Base-by-base conservation (phyloP, 2,797 vertebrate species). In the Poeciliopsis infans region DNA sequence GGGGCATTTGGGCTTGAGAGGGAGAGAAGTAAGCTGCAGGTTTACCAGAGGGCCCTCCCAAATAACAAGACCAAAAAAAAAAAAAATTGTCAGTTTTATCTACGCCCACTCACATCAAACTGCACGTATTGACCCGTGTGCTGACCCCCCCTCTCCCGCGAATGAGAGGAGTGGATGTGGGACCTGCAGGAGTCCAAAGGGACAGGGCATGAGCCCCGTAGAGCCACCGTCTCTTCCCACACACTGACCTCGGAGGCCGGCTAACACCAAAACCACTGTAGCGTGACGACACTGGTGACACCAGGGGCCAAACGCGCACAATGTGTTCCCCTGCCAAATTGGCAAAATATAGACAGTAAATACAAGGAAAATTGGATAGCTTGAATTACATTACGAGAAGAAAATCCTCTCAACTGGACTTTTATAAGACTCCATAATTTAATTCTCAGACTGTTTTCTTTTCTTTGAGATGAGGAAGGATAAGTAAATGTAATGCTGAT, bases 301-400 rank as follows among this genome's bases (percentile, higher is more conserved):
- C 91, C 79, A 90, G 76, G 91, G 87, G 81, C 88, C 86, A 86
- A 89, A 36, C 81, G 90, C 88, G 80, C 89, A 77, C 83, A 80
- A 88, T 90, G 72, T 89, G 93, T 92, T 93, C 93, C 90, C 89
- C 91, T 84, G 89, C 91, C 94, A 96, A 96, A 96, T 94, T 95
- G 94, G 95, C 94, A 95, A 95, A 94, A 95, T 94, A 95, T 92
- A 95, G 95, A 94, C 91, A 92, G 94, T 95, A 96, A 96, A 96
- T 95, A 94, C 91, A 87, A 91, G 86, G 94, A 95, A 94, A 95
- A 96, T 96, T 96, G 95, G 94, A 95, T 93, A 72, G 91, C 91
- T 94, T 90, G 93, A 94, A 95, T 95, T 92, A 95, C 93, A 95
- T 91, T 90, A 92, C 75, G 86, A 93, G 94, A 87, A 94, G 88